Percentiles rank a stretch among this genome's conserved stretches.
Conservation (phyloP, 2,888 invertebrate genomes). For the Callosobruchus maculatus region DNA sequence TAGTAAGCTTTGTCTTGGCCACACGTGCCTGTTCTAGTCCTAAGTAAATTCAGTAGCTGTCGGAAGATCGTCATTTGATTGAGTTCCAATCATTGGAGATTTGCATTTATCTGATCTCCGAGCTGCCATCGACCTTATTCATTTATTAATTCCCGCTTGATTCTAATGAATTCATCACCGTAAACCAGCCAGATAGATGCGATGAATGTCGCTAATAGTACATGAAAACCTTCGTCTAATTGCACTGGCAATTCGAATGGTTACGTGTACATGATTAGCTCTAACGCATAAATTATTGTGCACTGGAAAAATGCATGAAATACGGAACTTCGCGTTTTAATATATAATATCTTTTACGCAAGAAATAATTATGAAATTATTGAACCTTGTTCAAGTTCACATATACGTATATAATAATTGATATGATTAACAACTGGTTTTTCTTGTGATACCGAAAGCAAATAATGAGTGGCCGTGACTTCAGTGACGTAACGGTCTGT, state of each 20-base stretch:
- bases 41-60: too few relatives aligned
- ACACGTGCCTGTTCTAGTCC: too few relatives aligned
- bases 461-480: constrained; percentile 22
- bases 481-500: constrained; percentile 4
- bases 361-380: constrained; percentile 31
- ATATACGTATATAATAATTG: constrained; percentile 16
- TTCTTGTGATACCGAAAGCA: constrained; percentile 25
- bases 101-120: too few relatives aligned
- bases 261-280: background rate
- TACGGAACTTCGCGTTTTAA: background rate
- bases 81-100: too few relatives aligned
- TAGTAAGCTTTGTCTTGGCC: too few relatives aligned
- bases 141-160: background rate
- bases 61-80: too few relatives aligned
- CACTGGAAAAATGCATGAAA: too few relatives aligned
- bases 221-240: background rate
- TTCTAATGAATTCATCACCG: background rate
- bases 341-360: constrained; percentile 23
- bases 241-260: background rate
- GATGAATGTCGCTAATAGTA: background rate
- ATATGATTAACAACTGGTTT: constrained; percentile 35
- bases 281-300: background rate
- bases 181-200: background rate
- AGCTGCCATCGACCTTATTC: too few relatives aligned
- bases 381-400: constrained; percentile 37